Evolutionary conservation across 2,888 invertebrate genomes (phyloP), one percentile per base, ranked within the genome.

Genomic region (Mellilla xanthometata): DNA sequence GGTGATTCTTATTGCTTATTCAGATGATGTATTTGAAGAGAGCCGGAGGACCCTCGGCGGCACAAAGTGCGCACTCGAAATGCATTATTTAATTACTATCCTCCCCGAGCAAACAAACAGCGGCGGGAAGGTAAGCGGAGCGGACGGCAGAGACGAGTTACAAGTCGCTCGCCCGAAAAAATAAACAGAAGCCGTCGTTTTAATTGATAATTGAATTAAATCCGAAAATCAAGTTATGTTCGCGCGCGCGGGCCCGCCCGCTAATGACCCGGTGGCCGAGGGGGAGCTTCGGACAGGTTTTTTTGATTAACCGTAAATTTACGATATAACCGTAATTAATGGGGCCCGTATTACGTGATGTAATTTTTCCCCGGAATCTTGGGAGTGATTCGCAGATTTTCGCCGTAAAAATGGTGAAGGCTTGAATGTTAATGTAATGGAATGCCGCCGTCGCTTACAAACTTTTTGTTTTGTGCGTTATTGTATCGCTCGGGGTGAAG

Each of bases 141-240:
- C 68, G 63, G 65, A 58, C 62, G 64, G 67, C 67, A 63, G 54
- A 66, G 69, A 1, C 71, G 76, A 80, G 79, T 77, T 77, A 72
- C 43, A 69, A 72, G 65, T 63, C 67, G 64, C 63, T 70, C 65
- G 66, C 51, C 68, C 71, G 72, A 77, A 77, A 79, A 81, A 78
- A 77, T 79, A 84, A 84, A 86, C 81, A 81, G 61, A 65, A 63
- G 62, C 66, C 61, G 41, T 52, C 65, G 69, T 73, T 84, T 82
- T 83, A 86, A 85, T 85, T 86, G 83, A 78, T 75, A 84, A 86
- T 86, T 83, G 77, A 85, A 85, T 86, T 85, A 82, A 80, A 85
- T 78, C 76, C 66, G 75, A 67, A 72, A 81, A 82, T 84, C 77
- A 79, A 81, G 73, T 81, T 78, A 71, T 70, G 68, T 73, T 70